Evolutionary conservation across 2,888 invertebrate genomes (phyloP).

Genomic region (Actias luna): DNA sequence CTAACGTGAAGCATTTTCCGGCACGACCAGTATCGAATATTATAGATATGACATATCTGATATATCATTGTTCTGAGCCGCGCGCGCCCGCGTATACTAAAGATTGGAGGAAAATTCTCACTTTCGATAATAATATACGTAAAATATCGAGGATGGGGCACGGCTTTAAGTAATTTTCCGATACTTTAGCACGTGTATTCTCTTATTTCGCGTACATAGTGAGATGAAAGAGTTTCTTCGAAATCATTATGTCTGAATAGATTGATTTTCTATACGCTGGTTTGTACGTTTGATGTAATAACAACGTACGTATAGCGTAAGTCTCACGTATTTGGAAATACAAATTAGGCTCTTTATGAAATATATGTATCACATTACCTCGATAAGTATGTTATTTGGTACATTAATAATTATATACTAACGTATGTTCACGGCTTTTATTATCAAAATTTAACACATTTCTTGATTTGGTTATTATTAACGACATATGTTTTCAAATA

Average conservation of each 20-base stretch:
- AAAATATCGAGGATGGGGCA: conserved; percentile 51
- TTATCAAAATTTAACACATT: no score
- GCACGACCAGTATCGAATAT: neutral
- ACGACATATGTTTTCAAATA: no score
- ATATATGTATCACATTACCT: no score
- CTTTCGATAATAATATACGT: conserved; percentile 47
- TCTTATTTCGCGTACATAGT: neutral
- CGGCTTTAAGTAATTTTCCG: conserved; percentile 56
- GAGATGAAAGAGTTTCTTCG: conserved; percentile 2
- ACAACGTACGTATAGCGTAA: neutral
- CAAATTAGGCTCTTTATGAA: neutral
- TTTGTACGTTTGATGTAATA: neutral
- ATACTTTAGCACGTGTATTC: conserved; percentile 32
- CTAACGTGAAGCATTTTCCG: no score
- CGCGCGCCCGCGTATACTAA: no score
- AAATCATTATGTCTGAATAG: conserved; percentile 8
- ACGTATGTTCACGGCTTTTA: no score
- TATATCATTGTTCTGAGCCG: conserved; percentile 14
- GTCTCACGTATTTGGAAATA: neutral
- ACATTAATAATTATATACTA: no score
- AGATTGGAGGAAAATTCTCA: conserved; percentile 48
- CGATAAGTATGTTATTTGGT: no score
- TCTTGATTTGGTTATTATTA: no score
- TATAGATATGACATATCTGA: conserved; percentile 14
- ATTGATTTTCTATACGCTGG: neutral